These are phyloP conservation scores for Tribolium freemani DNA, from an alignment of 2,888 invertebrate genomes.

Conservation along the genomic window DNA sequence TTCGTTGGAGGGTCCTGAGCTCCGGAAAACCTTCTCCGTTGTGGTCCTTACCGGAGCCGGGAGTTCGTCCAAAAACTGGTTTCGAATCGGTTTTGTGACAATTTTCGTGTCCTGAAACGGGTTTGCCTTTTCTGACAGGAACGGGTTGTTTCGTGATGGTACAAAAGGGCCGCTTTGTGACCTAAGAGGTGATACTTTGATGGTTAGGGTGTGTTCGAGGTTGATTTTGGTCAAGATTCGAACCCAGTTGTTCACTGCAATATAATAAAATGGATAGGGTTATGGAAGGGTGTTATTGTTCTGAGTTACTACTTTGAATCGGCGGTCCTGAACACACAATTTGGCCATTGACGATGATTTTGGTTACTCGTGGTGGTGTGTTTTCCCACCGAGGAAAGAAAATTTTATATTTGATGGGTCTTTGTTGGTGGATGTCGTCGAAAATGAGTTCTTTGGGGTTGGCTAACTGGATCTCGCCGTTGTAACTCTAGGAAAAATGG, in stretches of 20 bases:
- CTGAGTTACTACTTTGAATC: constrained; percentile 58
- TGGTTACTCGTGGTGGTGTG: constrained; percentile 72
- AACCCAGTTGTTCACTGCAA: constrained; percentile 3
- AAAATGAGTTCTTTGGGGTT: constrained; percentile 65
- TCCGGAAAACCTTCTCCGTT: not conserved
- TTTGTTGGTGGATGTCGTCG: constrained; percentile 60
- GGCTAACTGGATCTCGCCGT: constrained; percentile 72
- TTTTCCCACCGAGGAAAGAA: constrained; percentile 71
- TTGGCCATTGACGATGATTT: constrained; percentile 72
- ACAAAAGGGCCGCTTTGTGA: not conserved
- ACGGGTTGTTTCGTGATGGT: not conserved
- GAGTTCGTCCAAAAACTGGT: not conserved
- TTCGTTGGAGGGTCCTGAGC: not conserved
- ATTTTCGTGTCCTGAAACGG: not conserved
- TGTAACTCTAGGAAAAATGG: constrained; percentile 72
- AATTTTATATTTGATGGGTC: constrained; percentile 71
- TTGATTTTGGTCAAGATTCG: not conserved
- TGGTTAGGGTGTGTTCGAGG: constrained; percentile 10
- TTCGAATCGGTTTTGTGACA: not conserved
- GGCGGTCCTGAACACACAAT: constrained; percentile 73
- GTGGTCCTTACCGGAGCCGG: not conserved
- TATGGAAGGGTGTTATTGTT: not conserved
- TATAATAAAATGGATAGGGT: not conserved
- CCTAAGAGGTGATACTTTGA: not conserved
- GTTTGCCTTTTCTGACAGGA: not conserved